Conservation (phyloP, 2,888 invertebrate genomes). For the Parnassius smintheus region DNA sequence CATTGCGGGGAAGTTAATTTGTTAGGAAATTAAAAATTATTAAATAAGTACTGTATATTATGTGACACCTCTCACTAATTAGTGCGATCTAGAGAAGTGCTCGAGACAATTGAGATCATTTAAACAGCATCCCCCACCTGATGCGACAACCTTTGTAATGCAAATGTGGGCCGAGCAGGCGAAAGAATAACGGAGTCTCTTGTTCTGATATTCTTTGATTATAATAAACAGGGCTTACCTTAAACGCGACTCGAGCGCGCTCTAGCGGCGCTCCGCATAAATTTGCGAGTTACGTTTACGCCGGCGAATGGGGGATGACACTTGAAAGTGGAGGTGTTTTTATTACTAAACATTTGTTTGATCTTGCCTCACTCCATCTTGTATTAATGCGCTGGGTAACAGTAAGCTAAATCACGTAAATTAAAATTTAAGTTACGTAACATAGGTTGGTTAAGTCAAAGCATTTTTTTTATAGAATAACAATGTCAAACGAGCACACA, state of each 20-base stretch:
- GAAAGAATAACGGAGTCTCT: not conserved
- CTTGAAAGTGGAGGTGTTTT: not conserved
- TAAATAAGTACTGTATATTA: no score
- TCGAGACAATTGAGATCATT: slow-evolving; percentile 1
- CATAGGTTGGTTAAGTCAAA: no score
- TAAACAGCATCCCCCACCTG: not conserved
- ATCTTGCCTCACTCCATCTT: not conserved
- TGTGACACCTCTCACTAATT: slow-evolving; percentile 12
- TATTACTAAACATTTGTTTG: slow-evolving; percentile 10
- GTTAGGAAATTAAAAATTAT: no score
- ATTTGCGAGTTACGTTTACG: slow-evolving; percentile 7
- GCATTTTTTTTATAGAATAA: no score
- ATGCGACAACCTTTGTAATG: slow-evolving; percentile 36
- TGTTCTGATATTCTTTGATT: slow-evolving; percentile 47
- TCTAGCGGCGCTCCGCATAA: slow-evolving; percentile 8
- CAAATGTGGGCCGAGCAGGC: slow-evolving; percentile 32
- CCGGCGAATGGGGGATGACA: not conserved
- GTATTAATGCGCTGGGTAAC: no score
- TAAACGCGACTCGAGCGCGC: slow-evolving; percentile 30
- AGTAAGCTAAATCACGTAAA: no score
- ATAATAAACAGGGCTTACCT: slow-evolving; percentile 45
- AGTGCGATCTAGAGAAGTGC: not conserved
- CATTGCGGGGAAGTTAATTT: no score
- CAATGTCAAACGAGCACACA: no score
- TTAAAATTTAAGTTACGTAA: not conserved